These are phyloP conservation scores for Leptinotarsa juncta DNA, from an alignment of 2,888 invertebrate genomes.

Conservation along the genomic window DNA sequence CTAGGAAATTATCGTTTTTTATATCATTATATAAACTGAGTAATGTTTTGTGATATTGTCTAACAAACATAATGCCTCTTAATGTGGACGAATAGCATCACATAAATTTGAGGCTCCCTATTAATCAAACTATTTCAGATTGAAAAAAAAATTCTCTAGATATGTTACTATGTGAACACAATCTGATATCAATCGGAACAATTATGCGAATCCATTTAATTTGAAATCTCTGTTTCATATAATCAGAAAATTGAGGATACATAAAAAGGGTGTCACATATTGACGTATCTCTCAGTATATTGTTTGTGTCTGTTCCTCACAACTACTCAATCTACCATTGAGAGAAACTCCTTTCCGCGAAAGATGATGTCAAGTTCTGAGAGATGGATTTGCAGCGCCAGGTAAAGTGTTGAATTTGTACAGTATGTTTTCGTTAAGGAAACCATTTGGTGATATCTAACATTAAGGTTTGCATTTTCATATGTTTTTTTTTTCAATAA, in stretches of 20 bases:
- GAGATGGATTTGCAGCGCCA: neutral
- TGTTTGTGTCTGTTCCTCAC: neutral
- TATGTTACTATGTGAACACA: too few relatives aligned
- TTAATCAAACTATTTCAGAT: too few relatives aligned
- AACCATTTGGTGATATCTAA: constrained; percentile 4
- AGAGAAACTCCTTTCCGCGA: neutral
- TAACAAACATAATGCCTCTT: too few relatives aligned
- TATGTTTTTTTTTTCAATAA: neutral
- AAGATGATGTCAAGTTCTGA: neutral
- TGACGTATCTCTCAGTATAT: neutral
- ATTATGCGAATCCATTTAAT: too few relatives aligned
- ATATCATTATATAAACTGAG: too few relatives aligned
- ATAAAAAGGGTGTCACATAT: neutral
- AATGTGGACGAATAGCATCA: too few relatives aligned
- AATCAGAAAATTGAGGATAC: neutral
- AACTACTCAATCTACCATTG: neutral
- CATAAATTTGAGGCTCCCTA: too few relatives aligned
- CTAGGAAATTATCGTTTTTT: too few relatives aligned
- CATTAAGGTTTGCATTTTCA: constrained; percentile 8
- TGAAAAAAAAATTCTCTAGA: too few relatives aligned
- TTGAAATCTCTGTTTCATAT: neutral
- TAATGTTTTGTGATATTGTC: too few relatives aligned
- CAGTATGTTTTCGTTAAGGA: constrained; percentile 7
- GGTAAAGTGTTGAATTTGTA: constrained; percentile 12
- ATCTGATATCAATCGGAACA: too few relatives aligned